A percentile compares a stretch with the other conserved stretches of the same genome.
Conservation (phyloP, 2,113 vertebrate genomes). For the Sula dactylatra region DNA sequence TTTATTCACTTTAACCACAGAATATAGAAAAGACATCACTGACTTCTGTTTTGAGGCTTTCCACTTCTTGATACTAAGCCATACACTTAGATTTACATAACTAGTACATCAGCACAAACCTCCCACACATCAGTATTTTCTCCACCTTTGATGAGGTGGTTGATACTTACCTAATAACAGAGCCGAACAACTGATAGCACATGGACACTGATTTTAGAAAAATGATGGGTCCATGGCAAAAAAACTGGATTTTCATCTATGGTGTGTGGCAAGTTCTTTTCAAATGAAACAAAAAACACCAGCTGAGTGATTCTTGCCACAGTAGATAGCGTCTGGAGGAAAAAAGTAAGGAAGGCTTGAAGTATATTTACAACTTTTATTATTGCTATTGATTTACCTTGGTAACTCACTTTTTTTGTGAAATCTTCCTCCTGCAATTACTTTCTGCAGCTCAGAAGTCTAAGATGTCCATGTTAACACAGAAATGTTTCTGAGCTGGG, state of each 20-base stretch:
- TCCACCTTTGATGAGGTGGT: background rate
- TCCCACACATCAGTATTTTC: background rate
- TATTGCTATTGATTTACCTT: background rate
- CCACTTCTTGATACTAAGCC: background rate
- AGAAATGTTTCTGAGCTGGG: background rate
- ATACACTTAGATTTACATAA: background rate
- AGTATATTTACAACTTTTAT: background rate
- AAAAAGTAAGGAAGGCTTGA: background rate
- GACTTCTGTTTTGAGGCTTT: background rate
- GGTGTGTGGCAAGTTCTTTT: background rate
- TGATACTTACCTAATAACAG: background rate
- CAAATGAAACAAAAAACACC: background rate
- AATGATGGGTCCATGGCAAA: background rate
- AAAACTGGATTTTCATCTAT: background rate
- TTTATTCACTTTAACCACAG: background rate
- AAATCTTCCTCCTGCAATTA: background rate
- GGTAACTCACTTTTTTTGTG: background rate
- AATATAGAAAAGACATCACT: background rate
- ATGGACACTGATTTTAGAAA: background rate
- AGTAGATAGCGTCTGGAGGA: background rate
- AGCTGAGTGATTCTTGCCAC: background rate
- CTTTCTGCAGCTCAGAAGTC: background rate
- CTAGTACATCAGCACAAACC: background rate
- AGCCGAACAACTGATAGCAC: background rate
- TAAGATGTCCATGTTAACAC: background rate